Percentiles rank a stretch among this genome's conserved stretches.
Conservation (phyloP, 2,888 invertebrate genomes). For the Strigamia maritima region DNA sequence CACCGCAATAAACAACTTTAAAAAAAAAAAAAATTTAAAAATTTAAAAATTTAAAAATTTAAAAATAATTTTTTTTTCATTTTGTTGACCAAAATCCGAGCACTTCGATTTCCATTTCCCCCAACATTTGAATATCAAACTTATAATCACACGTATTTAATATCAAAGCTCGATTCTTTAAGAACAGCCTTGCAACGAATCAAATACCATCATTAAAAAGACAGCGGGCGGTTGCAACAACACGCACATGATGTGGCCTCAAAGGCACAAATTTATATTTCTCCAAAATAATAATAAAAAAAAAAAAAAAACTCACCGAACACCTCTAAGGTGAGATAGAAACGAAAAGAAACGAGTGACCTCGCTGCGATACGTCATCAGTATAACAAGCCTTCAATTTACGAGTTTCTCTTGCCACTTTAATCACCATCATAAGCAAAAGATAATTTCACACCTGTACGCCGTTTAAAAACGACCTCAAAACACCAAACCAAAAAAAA, state of each 20-base stretch:
- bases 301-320: neutral
- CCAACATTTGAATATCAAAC: neutral
- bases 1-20: no score
- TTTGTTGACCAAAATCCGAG: neutral
- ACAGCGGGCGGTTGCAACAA: conserved; percentile 24
- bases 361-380: conserved; percentile 24
- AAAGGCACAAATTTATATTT: conserved; percentile 18
- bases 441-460: conserved; percentile 27
- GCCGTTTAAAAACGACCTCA: conserved; percentile 23
- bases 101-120: neutral
- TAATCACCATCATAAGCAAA: conserved; percentile 12
- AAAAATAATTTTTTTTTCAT: neutral
- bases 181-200: conserved; percentile 27
- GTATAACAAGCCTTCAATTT: conserved; percentile 21
- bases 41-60: neutral
- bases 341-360: conserved; percentile 21
- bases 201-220: conserved; percentile 27
- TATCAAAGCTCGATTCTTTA: conserved; percentile 29
- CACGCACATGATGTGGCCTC: conserved; percentile 22
- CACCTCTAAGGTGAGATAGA: conserved; percentile 21
- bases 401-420: conserved; percentile 28
- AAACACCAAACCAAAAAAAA: neutral
- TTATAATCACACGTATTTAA: conserved; percentile 22
- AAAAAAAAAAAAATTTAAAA: neutral
- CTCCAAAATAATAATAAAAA: neutral